Conservation (phyloP, 2,797 vertebrate species). For the Typhlichthys eigenmanni region DNA sequence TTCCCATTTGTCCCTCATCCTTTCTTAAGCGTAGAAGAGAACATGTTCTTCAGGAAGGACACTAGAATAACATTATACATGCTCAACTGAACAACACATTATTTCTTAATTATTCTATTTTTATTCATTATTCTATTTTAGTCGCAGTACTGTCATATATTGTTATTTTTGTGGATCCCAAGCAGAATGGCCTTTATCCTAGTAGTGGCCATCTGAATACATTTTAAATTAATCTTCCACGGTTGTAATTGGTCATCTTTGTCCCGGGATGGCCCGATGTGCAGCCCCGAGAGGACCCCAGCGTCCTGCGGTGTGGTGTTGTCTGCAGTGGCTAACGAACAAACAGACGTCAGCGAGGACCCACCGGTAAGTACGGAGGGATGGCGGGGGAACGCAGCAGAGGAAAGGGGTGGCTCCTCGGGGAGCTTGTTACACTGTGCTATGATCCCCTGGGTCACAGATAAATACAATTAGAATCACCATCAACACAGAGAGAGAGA, state of each 20-base stretch:
- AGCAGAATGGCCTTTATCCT: no score
- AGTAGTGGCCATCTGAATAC: no score
- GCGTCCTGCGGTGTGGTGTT: conserved; percentile 20
- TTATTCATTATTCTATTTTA: conserved; percentile 3
- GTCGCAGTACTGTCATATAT: no score
- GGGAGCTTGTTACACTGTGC: conserved; percentile 88
- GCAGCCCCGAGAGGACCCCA: conserved; percentile 31
- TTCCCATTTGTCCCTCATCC: conserved; percentile 11
- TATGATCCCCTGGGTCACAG: conserved; percentile 74
- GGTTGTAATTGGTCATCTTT: conserved; percentile 37
- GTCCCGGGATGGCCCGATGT: conserved; percentile 10
- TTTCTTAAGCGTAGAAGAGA: neutral
- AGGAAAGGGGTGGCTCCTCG: conserved; percentile 67
- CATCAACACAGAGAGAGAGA: conserved; percentile 65
- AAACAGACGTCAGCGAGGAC: conserved; percentile 35
- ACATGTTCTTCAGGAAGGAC: neutral
- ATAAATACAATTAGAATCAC: conserved; percentile 84
- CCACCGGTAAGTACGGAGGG: conserved; percentile 43
- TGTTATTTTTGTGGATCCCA: no score
- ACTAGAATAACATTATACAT: no score
- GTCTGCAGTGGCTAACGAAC: conserved; percentile 74
- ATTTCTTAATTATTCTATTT: neutral
- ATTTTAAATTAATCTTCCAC: no score
- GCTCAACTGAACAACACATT: neutral
- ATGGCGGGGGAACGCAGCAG: conserved; percentile 65